phyloP scores from a whole-genome alignment of 2,888 invertebrate species.

The Erynnis tages region DNA sequence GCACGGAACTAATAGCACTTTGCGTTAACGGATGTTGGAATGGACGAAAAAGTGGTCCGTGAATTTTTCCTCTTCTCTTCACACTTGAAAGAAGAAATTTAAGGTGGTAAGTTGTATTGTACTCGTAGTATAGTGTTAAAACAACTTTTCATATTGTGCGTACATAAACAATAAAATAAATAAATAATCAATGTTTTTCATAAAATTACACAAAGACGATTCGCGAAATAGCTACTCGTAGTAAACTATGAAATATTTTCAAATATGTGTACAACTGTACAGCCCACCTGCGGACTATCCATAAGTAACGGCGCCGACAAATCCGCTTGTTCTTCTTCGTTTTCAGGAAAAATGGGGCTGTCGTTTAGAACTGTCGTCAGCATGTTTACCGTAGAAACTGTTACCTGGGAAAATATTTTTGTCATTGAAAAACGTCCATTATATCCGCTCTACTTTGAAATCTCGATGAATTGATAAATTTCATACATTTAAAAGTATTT shows the following conservation, averaged over 20 bases:
- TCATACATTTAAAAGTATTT: neutral
- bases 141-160: too few relatives aligned
- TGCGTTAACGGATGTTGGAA: too few relatives aligned
- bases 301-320: slow-evolving; percentile 87
- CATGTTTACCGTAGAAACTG: slow-evolving; percentile 95
- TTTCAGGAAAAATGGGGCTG: slow-evolving; percentile 92
- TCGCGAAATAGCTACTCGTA: too few relatives aligned
- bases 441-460: neutral
- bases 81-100: too few relatives aligned
- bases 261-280: neutral
- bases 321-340: slow-evolving; percentile 85
- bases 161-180: too few relatives aligned
- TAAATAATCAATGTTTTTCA: too few relatives aligned
- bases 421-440: neutral
- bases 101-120: too few relatives aligned
- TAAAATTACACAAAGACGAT: too few relatives aligned
- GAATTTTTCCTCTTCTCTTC: neutral
- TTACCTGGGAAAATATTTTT: slow-evolving; percentile 74
- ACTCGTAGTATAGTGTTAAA: too few relatives aligned
- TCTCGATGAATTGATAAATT: too few relatives aligned
- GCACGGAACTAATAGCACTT: neutral
- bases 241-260: slow-evolving; percentile 1
- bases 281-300: slow-evolving; percentile 88
- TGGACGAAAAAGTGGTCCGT: neutral
- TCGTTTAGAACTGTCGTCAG: slow-evolving; percentile 92